These are phyloP conservation scores for Barnardius zonarius DNA, from an alignment of 2,113 vertebrate genomes.

Conservation along the genomic window DNA sequence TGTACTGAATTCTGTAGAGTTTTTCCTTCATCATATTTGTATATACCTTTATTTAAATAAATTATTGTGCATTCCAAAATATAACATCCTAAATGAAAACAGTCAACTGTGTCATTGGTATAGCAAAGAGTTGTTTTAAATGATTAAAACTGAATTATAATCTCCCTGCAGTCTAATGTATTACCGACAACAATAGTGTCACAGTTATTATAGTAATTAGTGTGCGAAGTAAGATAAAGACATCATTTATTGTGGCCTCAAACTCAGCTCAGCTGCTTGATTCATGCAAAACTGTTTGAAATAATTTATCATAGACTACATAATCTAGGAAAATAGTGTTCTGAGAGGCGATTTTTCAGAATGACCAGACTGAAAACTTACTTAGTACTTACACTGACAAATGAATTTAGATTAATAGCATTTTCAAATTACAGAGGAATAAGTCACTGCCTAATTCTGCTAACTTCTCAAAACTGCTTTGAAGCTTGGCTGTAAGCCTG, in stretches of 20 bases:
- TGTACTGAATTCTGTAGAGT: conserved; percentile 55
- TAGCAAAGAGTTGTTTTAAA: conserved; percentile 37
- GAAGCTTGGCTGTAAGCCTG: neutral
- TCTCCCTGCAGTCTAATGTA: conserved; percentile 3
- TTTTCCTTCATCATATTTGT: conserved; percentile 64
- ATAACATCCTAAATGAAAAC: conserved; percentile 46
- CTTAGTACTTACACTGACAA: neutral
- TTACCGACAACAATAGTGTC: neutral
- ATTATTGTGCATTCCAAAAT: conserved; percentile 77
- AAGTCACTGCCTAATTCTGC: conserved; percentile 8
- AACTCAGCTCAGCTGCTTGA: neutral
- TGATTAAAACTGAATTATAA: conserved; percentile 52
- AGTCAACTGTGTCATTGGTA: neutral
- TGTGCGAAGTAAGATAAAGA: neutral
- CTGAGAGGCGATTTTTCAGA: neutral
- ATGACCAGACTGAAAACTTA: neutral
- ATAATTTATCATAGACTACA: neutral
- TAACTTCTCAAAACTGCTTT: neutral
- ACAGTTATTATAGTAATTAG: neutral
- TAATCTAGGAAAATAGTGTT: conserved; percentile 23
- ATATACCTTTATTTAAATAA: conserved; percentile 80
- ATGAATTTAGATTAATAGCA: neutral
- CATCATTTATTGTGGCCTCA: neutral
- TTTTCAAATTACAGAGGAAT: neutral
- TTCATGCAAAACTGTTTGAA: conserved; percentile 28